These are phyloP conservation scores for Zeuzera pyrina DNA, from an alignment of 2,888 invertebrate species.

Conservation along the genomic window DNA sequence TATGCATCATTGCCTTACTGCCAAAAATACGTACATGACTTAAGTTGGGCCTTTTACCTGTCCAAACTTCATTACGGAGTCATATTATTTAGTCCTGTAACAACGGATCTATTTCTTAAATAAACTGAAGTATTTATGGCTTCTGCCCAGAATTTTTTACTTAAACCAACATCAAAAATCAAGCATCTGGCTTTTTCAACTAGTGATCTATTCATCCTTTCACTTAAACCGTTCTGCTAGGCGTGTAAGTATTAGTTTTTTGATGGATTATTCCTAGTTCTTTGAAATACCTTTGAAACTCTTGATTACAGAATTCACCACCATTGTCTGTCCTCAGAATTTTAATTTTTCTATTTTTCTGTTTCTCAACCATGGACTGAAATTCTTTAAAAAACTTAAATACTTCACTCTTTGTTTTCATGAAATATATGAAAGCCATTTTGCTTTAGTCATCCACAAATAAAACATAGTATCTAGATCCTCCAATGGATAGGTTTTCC, in stretches of 20 bases:
- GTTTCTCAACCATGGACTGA: too few species aligned
- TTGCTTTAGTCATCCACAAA: slow-evolving; percentile 6
- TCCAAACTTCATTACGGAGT: slow-evolving; percentile 7
- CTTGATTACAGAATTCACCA: too few species aligned
- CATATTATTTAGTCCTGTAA: slow-evolving; percentile 8
- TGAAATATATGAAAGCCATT: slow-evolving; percentile 3
- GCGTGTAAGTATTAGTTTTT: slow-evolving; percentile 18
- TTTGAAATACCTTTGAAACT: too few species aligned
- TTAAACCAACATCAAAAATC: too few species aligned
- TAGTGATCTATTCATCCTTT: too few species aligned
- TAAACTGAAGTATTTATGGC: not conserved
- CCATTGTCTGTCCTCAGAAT: too few species aligned
- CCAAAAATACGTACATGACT: slow-evolving; percentile 3
- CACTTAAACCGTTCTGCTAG: slow-evolving; percentile 22
- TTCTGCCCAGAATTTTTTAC: slow-evolving; percentile 1
- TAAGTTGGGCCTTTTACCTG: slow-evolving; percentile 8
- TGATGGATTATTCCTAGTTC: too few species aligned
- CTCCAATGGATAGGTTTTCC: too few species aligned
- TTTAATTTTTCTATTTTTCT: too few species aligned
- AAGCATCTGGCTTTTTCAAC: too few species aligned
- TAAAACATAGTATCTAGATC: too few species aligned
- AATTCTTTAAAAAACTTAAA: slow-evolving; percentile 4
- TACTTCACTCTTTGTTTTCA: slow-evolving; percentile 3
- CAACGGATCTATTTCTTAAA: slow-evolving; percentile 3
- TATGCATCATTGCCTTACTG: slow-evolving; percentile 1